phyloP scores from a whole-genome alignment of 2,797 vertebrate species.

The Alauda arvensis region DNA sequence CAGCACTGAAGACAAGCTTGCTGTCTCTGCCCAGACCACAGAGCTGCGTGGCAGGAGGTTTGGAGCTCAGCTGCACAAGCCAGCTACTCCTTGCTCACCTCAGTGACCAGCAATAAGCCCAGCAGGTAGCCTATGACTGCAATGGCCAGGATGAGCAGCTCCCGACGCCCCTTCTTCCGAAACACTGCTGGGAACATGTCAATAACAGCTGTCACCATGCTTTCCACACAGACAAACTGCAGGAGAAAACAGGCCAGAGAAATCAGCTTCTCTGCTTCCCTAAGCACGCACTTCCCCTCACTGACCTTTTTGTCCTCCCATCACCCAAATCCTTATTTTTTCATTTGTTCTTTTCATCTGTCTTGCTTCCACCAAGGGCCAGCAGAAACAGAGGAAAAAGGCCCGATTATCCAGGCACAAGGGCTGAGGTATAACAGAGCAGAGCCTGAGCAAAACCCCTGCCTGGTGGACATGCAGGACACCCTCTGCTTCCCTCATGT shows the following conservation, averaged over 20 bases:
- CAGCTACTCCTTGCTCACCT: slow-evolving; percentile 71
- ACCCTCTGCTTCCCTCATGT: accelerated
- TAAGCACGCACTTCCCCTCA: background rate
- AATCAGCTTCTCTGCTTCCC: background rate
- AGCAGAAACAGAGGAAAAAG: background rate
- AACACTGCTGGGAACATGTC: slow-evolving; percentile 86
- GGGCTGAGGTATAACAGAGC: background rate
- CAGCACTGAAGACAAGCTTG: background rate
- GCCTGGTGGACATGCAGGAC: background rate
- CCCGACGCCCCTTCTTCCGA: slow-evolving; percentile 74
- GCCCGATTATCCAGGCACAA: background rate
- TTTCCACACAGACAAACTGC: slow-evolving; percentile 92
- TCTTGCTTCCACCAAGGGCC: background rate
- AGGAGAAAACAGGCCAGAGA: background rate
- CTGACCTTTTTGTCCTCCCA: background rate
- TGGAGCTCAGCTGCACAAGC: background rate
- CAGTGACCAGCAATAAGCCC: slow-evolving; percentile 83
- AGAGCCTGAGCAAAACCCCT: background rate
- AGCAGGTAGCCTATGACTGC: slow-evolving; percentile 80
- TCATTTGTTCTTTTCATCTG: background rate
- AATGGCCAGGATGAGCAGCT: slow-evolving; percentile 83
- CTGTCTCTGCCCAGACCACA: background rate
- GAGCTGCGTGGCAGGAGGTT: background rate
- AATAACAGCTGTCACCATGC: slow-evolving; percentile 85
- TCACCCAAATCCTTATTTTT: background rate